Conservation (phyloP, 1,140 invertebrate genomes). For the Lasaia peninsularis region DNA sequence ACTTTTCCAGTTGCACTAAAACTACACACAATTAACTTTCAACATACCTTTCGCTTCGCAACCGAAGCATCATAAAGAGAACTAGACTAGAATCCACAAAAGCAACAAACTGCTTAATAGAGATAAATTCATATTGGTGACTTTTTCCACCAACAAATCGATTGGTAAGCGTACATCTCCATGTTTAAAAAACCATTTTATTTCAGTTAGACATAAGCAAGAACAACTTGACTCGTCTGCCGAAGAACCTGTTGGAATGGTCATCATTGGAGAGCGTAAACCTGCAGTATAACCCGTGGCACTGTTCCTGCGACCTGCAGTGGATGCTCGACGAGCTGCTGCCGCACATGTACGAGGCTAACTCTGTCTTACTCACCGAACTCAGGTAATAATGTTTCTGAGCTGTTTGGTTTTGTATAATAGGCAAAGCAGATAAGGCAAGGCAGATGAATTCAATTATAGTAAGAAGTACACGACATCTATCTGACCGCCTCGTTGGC, state of each 20-base stretch:
- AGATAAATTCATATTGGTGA: no score
- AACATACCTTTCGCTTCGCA: no score
- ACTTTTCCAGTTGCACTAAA: no score
- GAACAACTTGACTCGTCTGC: constrained; percentile 60
- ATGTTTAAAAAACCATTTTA: background rate
- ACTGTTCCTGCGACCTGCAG: constrained; percentile 71
- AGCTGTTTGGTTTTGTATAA: background rate
- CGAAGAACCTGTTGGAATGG: constrained; percentile 57
- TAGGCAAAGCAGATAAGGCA: background rate
- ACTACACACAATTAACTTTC: no score
- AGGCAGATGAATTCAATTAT: background rate
- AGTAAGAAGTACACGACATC: background rate
- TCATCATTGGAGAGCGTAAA: constrained; percentile 54
- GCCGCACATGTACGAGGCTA: constrained; percentile 48
- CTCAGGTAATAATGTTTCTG: constrained; percentile 49
- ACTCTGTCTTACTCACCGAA: constrained; percentile 56
- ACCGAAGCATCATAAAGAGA: no score
- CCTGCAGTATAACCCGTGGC: constrained; percentile 75
- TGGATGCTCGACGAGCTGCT: constrained; percentile 71
- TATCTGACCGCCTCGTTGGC: no score
- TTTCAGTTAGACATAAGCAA: constrained; percentile 73
- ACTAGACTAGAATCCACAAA: no score
- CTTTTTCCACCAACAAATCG: no score
- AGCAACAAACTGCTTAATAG: no score
- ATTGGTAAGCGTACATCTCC: no score